These are phyloP conservation scores for Lepidothrix coronata DNA, from an alignment of 2,113 vertebrate species.

Conservation along the genomic window DNA sequence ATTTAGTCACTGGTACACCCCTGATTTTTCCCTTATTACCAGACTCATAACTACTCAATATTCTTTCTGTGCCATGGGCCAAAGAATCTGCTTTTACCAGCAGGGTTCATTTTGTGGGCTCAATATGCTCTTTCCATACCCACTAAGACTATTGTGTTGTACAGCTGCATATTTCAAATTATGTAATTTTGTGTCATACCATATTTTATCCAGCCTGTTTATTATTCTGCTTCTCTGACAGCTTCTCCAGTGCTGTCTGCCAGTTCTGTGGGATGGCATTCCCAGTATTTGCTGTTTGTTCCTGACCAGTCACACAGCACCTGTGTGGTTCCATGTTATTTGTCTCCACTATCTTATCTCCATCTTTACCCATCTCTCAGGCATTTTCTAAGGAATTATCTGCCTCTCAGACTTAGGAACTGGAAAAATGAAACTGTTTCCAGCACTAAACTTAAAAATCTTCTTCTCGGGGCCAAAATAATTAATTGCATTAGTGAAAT, in stretches of 20 bases:
- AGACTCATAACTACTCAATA: not conserved
- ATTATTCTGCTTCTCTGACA: not conserved
- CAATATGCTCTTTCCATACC: not conserved
- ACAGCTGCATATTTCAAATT: not conserved
- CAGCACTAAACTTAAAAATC: not conserved
- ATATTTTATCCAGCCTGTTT: not conserved
- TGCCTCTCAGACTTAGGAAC: not conserved
- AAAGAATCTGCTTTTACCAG: not conserved
- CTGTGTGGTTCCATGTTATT: not conserved
- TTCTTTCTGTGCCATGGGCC: not conserved
- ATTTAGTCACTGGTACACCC: not conserved
- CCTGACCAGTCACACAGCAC: not conserved
- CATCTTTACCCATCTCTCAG: not conserved
- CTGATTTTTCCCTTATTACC: not conserved
- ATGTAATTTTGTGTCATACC: not conserved
- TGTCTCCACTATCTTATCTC: constrained; percentile 7
- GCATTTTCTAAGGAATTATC: not conserved
- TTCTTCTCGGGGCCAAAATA: not conserved
- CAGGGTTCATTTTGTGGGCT: not conserved
- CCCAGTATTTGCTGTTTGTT: not conserved
- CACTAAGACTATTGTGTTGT: not conserved
- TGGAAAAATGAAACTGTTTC: not conserved
- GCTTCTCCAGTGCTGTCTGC: not conserved
- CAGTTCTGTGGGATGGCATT: not conserved
- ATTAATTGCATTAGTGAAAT: not conserved